phyloP scores from a whole-genome alignment of 2,797 vertebrate genomes.

The Cichlasoma orientale region DNA sequence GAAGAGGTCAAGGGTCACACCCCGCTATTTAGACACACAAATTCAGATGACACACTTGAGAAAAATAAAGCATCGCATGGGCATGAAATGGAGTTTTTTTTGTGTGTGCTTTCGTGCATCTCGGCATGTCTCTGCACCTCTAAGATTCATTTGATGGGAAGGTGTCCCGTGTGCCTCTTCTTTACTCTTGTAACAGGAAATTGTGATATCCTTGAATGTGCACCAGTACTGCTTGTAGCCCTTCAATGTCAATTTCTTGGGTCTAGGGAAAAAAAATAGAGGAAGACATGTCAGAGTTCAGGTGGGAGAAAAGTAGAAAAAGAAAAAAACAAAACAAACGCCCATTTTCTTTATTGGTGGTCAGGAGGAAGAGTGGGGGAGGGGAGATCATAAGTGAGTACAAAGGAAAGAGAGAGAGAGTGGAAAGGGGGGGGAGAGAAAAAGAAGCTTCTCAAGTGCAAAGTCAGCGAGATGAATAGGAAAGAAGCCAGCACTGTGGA shows the following conservation, averaged over 20 bases:
- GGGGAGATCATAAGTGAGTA: neutral
- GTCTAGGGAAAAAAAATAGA: slow-evolving; percentile 78
- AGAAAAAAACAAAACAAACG: neutral
- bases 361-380: slow-evolving; percentile 20
- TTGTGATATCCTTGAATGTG: slow-evolving; percentile 99
- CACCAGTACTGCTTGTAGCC: slow-evolving; percentile 99
- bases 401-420: neutral
- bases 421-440: neutral
- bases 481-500: slow-evolving; percentile 44
- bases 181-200: slow-evolving; percentile 98
- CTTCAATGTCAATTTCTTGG: slow-evolving; percentile 98
- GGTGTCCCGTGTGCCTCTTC: slow-evolving; percentile 95
- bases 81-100: slow-evolving; percentile 6
- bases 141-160: slow-evolving; percentile 95
- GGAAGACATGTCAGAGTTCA: slow-evolving; percentile 30
- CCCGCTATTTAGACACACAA: slow-evolving; percentile 19
- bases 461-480: slow-evolving; percentile 49
- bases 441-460: slow-evolving; percentile 22
- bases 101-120: neutral
- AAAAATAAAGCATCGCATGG: slow-evolving; percentile 2
- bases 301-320: slow-evolving; percentile 33
- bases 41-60: neutral
- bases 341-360: slow-evolving; percentile 20
- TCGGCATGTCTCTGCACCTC: slow-evolving; percentile 80
- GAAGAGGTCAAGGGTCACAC: slow-evolving; percentile 42